These are phyloP conservation scores for Neuroscelio doddi DNA, from an alignment of 2,888 invertebrate genomes.

Conservation along the genomic window DNA sequence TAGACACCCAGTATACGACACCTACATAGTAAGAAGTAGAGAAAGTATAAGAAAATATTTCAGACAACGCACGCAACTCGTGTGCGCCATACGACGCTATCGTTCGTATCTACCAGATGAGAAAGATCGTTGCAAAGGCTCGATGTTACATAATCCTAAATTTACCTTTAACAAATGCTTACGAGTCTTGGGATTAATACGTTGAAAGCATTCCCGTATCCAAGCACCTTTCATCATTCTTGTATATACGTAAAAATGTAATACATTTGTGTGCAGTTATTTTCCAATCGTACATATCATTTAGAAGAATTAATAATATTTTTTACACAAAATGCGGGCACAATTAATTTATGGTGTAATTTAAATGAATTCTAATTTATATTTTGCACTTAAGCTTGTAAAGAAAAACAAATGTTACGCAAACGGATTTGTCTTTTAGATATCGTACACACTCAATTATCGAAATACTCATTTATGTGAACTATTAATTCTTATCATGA, in stretches of 20 bases:
- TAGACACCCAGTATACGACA: conserved; percentile 41
- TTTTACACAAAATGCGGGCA: too few relatives aligned
- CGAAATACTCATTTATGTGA: too few relatives aligned
- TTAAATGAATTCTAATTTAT: too few relatives aligned
- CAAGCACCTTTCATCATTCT: neutral
- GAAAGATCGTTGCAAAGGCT: conserved; percentile 9
- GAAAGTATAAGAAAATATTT: conserved; percentile 52
- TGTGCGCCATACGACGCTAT: conserved; percentile 5
- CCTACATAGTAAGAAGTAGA: conserved; percentile 27
- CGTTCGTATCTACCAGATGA: conserved; percentile 11
- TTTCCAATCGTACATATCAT: too few relatives aligned
- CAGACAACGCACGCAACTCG: conserved; percentile 16
- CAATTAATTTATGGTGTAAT: too few relatives aligned
- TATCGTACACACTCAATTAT: too few relatives aligned
- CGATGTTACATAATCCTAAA: conserved; percentile 5
- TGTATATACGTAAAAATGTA: neutral
- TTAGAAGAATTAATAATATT: too few relatives aligned
- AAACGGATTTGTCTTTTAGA: too few relatives aligned
- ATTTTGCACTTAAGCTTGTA: too few relatives aligned
- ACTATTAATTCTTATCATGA: too few relatives aligned
- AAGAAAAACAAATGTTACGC: too few relatives aligned
- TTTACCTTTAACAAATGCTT: conserved; percentile 1
- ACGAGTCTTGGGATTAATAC: conserved; percentile 4
- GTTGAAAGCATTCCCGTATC: neutral
- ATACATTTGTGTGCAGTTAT: too few relatives aligned